Evolutionary conservation across 1,140 invertebrate species (phyloP), one percentile per base, ranked within the genome.

Genomic region (Pseudomyrmex gracilis): DNA sequence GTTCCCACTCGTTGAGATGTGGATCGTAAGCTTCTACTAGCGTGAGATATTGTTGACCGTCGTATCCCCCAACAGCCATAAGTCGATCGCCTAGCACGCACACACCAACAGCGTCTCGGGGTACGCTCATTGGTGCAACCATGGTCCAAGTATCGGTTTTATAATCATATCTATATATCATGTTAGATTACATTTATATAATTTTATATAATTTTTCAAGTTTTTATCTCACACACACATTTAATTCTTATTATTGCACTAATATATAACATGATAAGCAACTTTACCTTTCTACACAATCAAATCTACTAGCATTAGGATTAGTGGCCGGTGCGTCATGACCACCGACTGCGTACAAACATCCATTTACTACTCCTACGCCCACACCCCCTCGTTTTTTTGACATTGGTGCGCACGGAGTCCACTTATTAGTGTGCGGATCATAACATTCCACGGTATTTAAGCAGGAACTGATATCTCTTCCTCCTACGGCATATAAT

Each of bases 21-120:
- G 98, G 97, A 94, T 99, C 98, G 93, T 99, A 99, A 87, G 98
- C 96, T 95, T 99, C 98, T 20, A 99, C 98, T 76, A 97, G 96
- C 90, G 97, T 97, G 1, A 99, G 94, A 94, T 99, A 99, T 83
- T 97, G 96, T 90, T 97, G 97, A n/a, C 98, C 98, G 95, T 99
- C 98, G 93, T 99, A 99, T 0, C 99, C 99, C 45, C 98, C 98
- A 45, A 99, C 97, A 55, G 98, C 98, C 87, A 99, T 96, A 15
- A 99, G 95, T 85, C 96, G 95, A 92, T 99, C 98, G 71, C 98
- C 98, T 0, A 99, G 95, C 20, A 98, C 95, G 89, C 98, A 98
- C 64, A 98, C 98, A 22, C 98, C 98, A 64, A 99, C 97, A 2
- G 98, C 98, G 95, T 99, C 99, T 67, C 98, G 94, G 60, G 98